Percentiles rank a stretch among this genome's conserved stretches.
phyloP scores from a whole-genome alignment of 2,888 invertebrate genomes.

The Pterostichus niger region DNA sequence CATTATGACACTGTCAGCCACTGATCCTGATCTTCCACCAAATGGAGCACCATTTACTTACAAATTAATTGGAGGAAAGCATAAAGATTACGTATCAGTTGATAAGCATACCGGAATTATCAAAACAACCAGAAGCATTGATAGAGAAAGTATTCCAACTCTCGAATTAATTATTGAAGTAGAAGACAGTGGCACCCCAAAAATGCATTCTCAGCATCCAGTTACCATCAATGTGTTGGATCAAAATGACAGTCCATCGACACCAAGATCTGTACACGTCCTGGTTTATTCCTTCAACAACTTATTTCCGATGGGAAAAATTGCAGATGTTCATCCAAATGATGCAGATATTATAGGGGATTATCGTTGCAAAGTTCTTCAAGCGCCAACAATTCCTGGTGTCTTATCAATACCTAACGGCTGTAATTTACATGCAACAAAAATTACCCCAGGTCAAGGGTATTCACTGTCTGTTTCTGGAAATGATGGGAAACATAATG shows the following conservation, averaged over 20 bases:
- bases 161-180: conserved; percentile 90
- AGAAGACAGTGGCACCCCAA: conserved; percentile 92
- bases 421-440: conserved; percentile 89
- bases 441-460: conserved; percentile 85
- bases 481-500: conserved; percentile 92
- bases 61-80: conserved; percentile 87
- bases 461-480: conserved; percentile 90
- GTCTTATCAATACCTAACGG: conserved; percentile 85
- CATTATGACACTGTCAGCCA: conserved; percentile 91
- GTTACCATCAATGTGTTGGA: conserved; percentile 89
- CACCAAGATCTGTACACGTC: conserved; percentile 89
- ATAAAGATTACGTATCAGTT: conserved; percentile 87
- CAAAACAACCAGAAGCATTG: conserved; percentile 87
- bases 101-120: conserved; percentile 90
- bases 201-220: conserved; percentile 89
- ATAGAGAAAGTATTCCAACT: conserved; percentile 89
- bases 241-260: conserved; percentile 94
- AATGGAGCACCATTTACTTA: conserved; percentile 96
- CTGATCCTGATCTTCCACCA: conserved; percentile 92
- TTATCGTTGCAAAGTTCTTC: conserved; percentile 91
- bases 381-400: conserved; percentile 80
- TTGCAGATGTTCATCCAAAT: conserved; percentile 95
- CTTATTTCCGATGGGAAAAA: conserved; percentile 87
- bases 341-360: conserved; percentile 95
- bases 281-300: conserved; percentile 89